phyloP scores from a whole-genome alignment of 2,888 invertebrate genomes.

The Drosophila acutilabella region DNA sequence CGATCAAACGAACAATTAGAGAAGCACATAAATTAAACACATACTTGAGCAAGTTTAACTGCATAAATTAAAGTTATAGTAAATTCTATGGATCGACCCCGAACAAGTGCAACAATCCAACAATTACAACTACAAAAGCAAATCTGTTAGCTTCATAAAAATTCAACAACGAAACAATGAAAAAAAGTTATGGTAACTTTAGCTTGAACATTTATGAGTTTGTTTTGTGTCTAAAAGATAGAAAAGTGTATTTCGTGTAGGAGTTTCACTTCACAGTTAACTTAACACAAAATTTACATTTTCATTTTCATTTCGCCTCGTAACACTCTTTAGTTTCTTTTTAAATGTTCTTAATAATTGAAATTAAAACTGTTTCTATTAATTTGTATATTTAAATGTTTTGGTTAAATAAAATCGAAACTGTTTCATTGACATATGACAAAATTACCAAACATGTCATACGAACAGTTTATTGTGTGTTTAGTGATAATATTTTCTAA shows the following conservation, averaged over 20 bases:
- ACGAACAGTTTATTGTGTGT: no score
- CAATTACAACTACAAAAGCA: slow-evolving; percentile 41
- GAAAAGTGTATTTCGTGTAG: background rate
- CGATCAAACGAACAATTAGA: slow-evolving; percentile 13
- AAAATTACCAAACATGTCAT: no score
- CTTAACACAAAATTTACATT: no score
- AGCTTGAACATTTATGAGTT: slow-evolving; percentile 30
- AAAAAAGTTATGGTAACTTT: slow-evolving; percentile 35
- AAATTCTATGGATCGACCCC: slow-evolving; percentile 48
- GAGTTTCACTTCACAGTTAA: no score
- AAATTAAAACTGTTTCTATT: no score
- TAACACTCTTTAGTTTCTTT: no score
- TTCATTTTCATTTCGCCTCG: no score
- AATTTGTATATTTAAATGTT: no score
- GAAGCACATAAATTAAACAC: slow-evolving; percentile 36
- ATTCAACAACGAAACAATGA: slow-evolving; percentile 41
- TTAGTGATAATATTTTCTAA: no score
- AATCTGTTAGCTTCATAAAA: slow-evolving; percentile 44
- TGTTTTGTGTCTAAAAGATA: background rate
- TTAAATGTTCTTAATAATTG: no score
- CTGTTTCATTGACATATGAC: no score
- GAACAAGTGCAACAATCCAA: slow-evolving; percentile 42
- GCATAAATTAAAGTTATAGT: slow-evolving; percentile 54
- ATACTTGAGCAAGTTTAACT: slow-evolving; percentile 26
- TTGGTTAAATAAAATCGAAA: no score